Base-by-base conservation (phyloP, 2,797 vertebrate species). In the Orientallactaga sibirica region DNA sequence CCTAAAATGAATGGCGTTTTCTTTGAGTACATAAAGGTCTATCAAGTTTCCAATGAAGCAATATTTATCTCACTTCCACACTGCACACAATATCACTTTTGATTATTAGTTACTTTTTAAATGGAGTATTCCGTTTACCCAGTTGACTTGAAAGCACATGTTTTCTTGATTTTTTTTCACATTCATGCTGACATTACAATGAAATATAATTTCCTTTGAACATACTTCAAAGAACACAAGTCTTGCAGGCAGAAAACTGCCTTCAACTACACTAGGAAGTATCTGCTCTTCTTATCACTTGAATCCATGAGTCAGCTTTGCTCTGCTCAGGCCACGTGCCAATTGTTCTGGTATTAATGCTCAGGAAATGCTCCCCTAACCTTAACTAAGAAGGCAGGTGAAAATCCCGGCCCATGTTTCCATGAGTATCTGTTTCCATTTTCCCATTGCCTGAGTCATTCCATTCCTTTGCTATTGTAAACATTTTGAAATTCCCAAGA, bases 131-230 rank as follows among this genome's bases (percentile, higher is more conserved):
- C 29, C 41, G 92, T 93, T 95, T 92, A 87, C 64, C 27, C 55
- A 62, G 3, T 85, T 92, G 68, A 82, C 58, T 93, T 86, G 61
- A 94, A 96, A 95, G 88, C 52, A 88, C 20, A 91, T 3, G 14
- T 77, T 97, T 95, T 92, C 85, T 37, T 87, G 29, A 92, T 37
- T 78, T 91, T 76, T 92, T 86, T 96, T 86, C 29, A 10, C 37
- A 71, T 92, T 83, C 70, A 75, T 95, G 88, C 92, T 86, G 82
- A 94, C 90, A 95, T 95, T 86, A 95, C 94, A 92, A 95, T 96
- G 76, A 90, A 96, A 93, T 91, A 86, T 83, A 86, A 92, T 92
- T 96, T 95, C 90, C 92, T 96, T 97, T 95, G 87, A 96, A 95
- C 27, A 48, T 37, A 95, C 86, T 95, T 95, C 82, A 95, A 96